Evolutionary conservation across 2,113 vertebrate species (phyloP), one percentile per base, ranked within the genome.

Genomic region (Gymnorhina tibicen): DNA sequence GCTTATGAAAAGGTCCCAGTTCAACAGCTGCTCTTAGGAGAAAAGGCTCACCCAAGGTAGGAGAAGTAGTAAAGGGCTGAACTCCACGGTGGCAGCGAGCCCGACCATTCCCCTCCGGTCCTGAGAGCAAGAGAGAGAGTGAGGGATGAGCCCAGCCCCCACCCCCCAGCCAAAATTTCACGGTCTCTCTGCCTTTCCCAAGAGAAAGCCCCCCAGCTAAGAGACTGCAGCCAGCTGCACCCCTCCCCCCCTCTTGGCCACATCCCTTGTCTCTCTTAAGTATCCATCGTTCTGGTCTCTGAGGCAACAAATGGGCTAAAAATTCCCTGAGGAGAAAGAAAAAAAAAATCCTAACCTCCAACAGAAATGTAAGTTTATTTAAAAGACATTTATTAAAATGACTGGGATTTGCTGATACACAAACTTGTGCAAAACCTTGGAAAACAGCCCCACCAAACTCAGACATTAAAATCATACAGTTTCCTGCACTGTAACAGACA

Each of bases 51-150:
- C 19, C 6, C 20, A 17, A 1, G 0, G 27, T 11, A 19, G 73
- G 27, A 60, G 35, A 41, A 62, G 56, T 58, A 32, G 28, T 20
- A 11, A 27, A 41, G 58, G 58, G 28, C 35, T 50, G 35, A 41
- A 32, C 27, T 47, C 42, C 5, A 1, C 1, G 1, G 18, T 22
- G 26, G 26, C 72, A 58, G 41, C 0, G 1, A 47, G 41, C 41
- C n/a, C 1, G 0, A 26, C 10, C 4, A 4, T 39, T 49, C 21
- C 35, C 21, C 16, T 62, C 35, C 9, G 3, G 58, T 26, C 16
- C 28, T 7, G 1, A 59, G 24, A 17, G 26, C 6, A 6, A 58
- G 33, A 16, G 28, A 39, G n/a, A 49, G 44, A 35, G 56, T 8
- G 4, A 59, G 56, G n/a, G 56, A 35, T 37, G 15, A 59, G 58